phyloP scores from a whole-genome alignment of 2,888 invertebrate genomes.

The Cerastis rubricosa region DNA sequence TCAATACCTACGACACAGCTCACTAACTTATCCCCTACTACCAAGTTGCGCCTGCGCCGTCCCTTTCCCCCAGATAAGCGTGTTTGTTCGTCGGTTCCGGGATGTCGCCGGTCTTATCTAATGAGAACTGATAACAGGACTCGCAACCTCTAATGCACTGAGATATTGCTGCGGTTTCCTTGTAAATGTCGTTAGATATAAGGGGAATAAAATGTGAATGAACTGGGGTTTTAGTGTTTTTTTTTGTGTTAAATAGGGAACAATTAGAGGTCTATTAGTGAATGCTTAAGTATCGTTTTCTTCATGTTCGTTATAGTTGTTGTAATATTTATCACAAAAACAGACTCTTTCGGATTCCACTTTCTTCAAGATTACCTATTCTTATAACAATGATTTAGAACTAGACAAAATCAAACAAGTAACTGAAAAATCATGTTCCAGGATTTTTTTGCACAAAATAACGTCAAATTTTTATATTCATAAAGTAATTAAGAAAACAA shows the following conservation, averaged over 20 bases:
- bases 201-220: slow-evolving; percentile 1
- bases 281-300: neutral
- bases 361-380: neutral
- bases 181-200: slow-evolving; percentile 17
- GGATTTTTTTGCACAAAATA: neutral
- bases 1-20: slow-evolving; percentile 23
- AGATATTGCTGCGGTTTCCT: slow-evolving; percentile 52
- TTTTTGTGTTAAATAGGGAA: neutral
- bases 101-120: slow-evolving; percentile 81
- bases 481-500: slow-evolving; percentile 75
- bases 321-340: neutral
- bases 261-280: neutral
- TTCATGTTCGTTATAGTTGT: neutral
- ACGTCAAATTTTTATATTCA: slow-evolving; percentile 33
- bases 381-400: neutral
- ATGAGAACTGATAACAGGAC: slow-evolving; percentile 78
- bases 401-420: neutral
- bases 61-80: slow-evolving; percentile 73
- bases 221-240: neutral
- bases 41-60: slow-evolving; percentile 60
- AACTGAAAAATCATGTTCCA: neutral
- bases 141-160: slow-evolving; percentile 60
- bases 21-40: slow-evolving; percentile 34
- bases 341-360: neutral
- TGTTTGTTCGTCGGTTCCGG: slow-evolving; percentile 81